Base-by-base conservation (phyloP, 2,113 vertebrate species). In the Hyperoodon ampullatus region DNA sequence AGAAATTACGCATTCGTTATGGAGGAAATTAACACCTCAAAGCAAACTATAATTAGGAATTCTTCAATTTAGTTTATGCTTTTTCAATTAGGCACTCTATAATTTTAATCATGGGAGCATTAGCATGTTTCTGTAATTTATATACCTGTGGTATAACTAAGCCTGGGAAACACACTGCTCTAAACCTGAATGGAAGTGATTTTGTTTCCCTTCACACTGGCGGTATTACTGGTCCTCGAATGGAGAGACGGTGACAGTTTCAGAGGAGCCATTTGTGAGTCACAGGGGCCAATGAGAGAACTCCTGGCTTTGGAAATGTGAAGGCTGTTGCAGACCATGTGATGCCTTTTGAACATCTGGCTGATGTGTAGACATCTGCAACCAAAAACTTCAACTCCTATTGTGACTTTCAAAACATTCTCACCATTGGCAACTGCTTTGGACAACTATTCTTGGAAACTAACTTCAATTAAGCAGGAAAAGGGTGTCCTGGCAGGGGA, bases 21-120 rank as follows among this genome's bases (percentile, higher is more conserved):
- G 94, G 98, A 98, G 97, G 98, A 98, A 99, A 99, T 99, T 98
- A 99, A 98, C 98, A 99, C 98, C 98, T 99, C 98, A 98, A 98
- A 98, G 98, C 98, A 99, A 99, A 98, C 98, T 98, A 98, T 99
- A 99, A 99, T 99, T 99, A 99, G 98, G 98, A 99, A 98, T 99
- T 99, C 99, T 98, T 99, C 98, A 98, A 98, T 98, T 98, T 97
- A 11, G 98, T 99, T 99, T 99, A 99, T 98, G 98, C 98, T 99
- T 99, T 99, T 99, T 98, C 98, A 99, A 99, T 99, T 99, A 99
- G 98, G 90, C 94, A 96, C 98, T 98, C 98, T 98, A 98, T 99
- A 99, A 99, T 99, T 99, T 99, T 99, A 99, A 99, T 99, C 99
- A 99, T 97, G 98, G 98, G 98, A 99, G 98, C 98, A 99, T 99